Evolutionary conservation across 2,888 invertebrate species (phyloP), one percentile per base, ranked within the genome.

Genomic region (Eustalomyia histrio): DNA sequence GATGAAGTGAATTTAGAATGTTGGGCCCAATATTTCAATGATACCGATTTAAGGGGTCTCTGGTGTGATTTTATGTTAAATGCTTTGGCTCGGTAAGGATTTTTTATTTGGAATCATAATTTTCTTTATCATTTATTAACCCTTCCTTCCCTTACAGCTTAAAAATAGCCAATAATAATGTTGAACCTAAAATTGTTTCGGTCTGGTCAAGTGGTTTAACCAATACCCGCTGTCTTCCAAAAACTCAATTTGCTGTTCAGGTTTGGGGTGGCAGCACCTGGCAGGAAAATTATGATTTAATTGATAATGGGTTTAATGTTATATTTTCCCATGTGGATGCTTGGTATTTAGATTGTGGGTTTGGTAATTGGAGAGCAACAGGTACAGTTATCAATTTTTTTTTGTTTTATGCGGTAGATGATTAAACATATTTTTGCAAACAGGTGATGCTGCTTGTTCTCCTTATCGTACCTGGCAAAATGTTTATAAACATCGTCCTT

Each of bases 381-480:
- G 91, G 91, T 73, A 61, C 55, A 74, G 10, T 18, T 21, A 52
- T 74, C n/a, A 5, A 1, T 16, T 52, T 9, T 9, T 35, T n/a
- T n/a, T n/a, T n/a, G n/a, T n/a, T n/a, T n/a, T n/a, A n/a, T n/a
- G n/a, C n/a, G n/a, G n/a, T n/a, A n/a, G n/a, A n/a, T n/a, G n/a
- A n/a, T n/a, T n/a, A n/a, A n/a, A n/a, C 14, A 33, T n/a, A 33
- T 14, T 29, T 10, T 60, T 1, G n/a, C 6, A 16, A 21, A 24
- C 39, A 87, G 95, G 95, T 1, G 95, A 95, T 84, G 96, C 95
- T 1, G 95, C 96, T 85, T 97, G 97, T 89, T 95, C 96, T 18
- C 96, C 96, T 9, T 97, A 97, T 90, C 93, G 95, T 79, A 95
- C 95, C 63, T 97, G 97, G 97, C 96, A 97, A 89, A 95, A 94